Evolutionary conservation across 2,888 invertebrate genomes (phyloP).

Genomic region (Dinocampus coccinellae): DNA sequence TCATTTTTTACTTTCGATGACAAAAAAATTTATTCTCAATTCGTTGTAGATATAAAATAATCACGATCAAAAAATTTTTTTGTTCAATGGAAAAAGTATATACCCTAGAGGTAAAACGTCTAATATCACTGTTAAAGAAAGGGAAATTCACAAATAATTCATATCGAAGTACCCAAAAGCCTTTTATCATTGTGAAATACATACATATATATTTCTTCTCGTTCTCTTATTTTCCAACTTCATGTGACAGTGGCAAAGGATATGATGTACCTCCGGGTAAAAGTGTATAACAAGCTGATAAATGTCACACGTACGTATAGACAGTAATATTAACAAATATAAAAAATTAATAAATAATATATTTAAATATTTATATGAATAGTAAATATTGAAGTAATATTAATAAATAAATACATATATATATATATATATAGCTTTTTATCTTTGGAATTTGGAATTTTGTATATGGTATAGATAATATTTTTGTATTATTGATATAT

Average conservation of each 20-base stretch:
- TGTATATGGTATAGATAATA: slow-evolving; percentile 5
- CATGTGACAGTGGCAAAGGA: slow-evolving; percentile 8
- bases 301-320: slow-evolving; percentile 18
- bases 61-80: slow-evolving; percentile 3
- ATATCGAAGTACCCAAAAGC: slow-evolving; percentile 27
- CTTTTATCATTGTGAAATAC: slow-evolving; percentile 28
- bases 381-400: no score
- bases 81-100: slow-evolving; percentile 14
- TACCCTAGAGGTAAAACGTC: slow-evolving; percentile 1
- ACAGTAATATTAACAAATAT: slow-evolving; percentile 20
- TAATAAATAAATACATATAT: no score
- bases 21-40: slow-evolving; percentile 1
- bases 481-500: slow-evolving; percentile 13
- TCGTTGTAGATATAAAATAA: slow-evolving; percentile 9
- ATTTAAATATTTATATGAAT: slow-evolving; percentile 1
- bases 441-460: not conserved
- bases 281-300: slow-evolving; percentile 4
- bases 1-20: slow-evolving; percentile 10
- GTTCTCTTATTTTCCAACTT: not conserved
- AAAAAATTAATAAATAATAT: no score
- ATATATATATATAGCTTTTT: not conserved
- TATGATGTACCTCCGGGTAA: slow-evolving; percentile 23
- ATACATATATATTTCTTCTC: not conserved
- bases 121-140: slow-evolving; percentile 12
- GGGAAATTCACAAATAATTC: slow-evolving; percentile 18